Percentiles rank a stretch among this genome's conserved stretches.
These are phyloP conservation scores for Papilio polyxenes DNA, from an alignment of 1,140 invertebrate species.

Conservation along the genomic window DNA sequence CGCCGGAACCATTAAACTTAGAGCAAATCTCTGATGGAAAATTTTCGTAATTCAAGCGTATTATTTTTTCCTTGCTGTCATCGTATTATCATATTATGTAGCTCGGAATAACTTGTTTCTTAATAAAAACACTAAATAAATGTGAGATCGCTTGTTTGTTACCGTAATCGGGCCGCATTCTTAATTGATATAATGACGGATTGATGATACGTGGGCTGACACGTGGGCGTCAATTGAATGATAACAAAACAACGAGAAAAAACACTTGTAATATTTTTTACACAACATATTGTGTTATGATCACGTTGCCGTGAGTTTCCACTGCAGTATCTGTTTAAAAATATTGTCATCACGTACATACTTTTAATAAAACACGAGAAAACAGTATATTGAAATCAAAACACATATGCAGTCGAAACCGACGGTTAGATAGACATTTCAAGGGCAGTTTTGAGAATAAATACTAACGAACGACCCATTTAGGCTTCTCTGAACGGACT, in stretches of 20 bases:
- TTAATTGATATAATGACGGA: conserved; percentile 51
- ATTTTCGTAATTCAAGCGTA: no score
- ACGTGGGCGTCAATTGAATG: conserved; percentile 68
- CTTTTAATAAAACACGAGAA: no score
- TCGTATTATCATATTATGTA: not conserved
- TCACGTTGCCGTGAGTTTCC: not conserved
- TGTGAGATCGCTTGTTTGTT: conserved; percentile 20
- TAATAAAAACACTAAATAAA: not conserved
- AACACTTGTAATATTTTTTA: conserved; percentile 32
- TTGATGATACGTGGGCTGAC: conserved; percentile 56
- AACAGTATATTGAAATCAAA: not conserved
- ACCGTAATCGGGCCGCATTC: conserved; percentile 12
- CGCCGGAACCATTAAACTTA: no score
- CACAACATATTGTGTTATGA: not conserved
- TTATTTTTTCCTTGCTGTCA: not conserved
- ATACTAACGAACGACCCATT: conserved; percentile 19
- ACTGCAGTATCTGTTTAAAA: no score
- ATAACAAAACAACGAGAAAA: conserved; percentile 57
- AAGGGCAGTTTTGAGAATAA: conserved; percentile 23
- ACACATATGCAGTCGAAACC: not conserved
- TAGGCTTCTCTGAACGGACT: conserved; percentile 32
- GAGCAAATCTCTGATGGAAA: no score
- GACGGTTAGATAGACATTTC: not conserved
- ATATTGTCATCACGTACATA: no score
- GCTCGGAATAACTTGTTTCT: not conserved